These are phyloP conservation scores for Eidolon helvum DNA, from an alignment of 2,113 vertebrate genomes.

Conservation along the genomic window DNA sequence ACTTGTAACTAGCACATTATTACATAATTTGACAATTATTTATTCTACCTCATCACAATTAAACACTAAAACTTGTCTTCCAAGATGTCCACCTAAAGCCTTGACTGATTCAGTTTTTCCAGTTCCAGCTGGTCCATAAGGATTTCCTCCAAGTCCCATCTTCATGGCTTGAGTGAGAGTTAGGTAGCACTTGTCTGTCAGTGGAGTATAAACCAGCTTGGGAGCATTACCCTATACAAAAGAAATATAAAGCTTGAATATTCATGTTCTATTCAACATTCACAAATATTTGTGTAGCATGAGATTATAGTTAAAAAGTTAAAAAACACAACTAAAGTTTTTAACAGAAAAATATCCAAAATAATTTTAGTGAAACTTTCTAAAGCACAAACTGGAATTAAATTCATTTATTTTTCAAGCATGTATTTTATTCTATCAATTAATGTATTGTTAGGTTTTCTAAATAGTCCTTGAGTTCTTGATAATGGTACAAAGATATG, in stretches of 20 bases:
- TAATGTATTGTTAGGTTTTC: not conserved
- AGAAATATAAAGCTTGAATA: not conserved
- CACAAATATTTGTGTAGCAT: not conserved
- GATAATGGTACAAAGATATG: not conserved
- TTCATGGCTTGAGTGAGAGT: conserved; percentile 98
- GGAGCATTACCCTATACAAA: conserved; percentile 91
- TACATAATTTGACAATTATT: not conserved
- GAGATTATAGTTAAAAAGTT: not conserved
- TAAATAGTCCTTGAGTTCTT: not conserved
- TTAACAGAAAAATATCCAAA: not conserved
- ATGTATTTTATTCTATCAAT: not conserved
- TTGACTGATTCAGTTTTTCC: conserved; percentile 99
- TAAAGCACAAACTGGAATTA: not conserved
- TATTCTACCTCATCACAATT: conserved; percentile 97
- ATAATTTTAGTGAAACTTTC: not conserved
- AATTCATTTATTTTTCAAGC: not conserved
- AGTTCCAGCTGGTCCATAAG: conserved; percentile 97
- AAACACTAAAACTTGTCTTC: conserved; percentile 98
- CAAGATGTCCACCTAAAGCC: conserved; percentile 95
- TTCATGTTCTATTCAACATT: not conserved
- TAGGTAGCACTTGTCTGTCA: conserved; percentile 98
- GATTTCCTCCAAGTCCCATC: conserved; percentile 98
- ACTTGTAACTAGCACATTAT: not conserved
- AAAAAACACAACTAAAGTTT: not conserved
- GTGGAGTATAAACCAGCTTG: conserved; percentile 96